Conservation (phyloP, 2,888 invertebrate genomes). For the Nematopogon swammerdamellus region DNA sequence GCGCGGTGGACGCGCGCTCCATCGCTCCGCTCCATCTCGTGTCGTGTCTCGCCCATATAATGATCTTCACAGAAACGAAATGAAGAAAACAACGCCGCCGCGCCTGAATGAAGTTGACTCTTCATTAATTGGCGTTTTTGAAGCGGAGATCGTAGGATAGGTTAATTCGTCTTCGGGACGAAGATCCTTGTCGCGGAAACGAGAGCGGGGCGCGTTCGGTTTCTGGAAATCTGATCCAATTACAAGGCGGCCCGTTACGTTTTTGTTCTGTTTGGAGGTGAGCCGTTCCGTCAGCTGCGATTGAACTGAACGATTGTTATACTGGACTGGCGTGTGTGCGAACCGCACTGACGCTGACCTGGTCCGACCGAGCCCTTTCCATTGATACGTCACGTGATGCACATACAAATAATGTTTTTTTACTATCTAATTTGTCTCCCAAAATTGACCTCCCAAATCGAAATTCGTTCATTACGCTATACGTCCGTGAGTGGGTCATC, state of each 20-base stretch:
- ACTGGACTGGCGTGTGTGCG: neutral
- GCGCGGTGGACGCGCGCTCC: conserved; percentile 46
- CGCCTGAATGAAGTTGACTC: conserved; percentile 53
- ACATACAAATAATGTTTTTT: too few relatives aligned
- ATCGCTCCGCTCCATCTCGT: conserved; percentile 32
- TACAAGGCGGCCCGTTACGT: conserved; percentile 50
- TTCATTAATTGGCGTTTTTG: conserved; percentile 57
- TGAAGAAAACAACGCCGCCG: too few relatives aligned
- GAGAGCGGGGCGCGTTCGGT: conserved; percentile 51
- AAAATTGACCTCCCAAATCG: too few relatives aligned
- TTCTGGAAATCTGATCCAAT: conserved; percentile 59
- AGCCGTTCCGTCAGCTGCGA: conserved; percentile 18
- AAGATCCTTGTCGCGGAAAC: conserved; percentile 54
- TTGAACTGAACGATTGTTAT: neutral
- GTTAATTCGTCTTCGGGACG: conserved; percentile 52
- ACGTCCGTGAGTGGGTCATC: too few relatives aligned
- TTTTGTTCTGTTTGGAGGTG: conserved; percentile 50
- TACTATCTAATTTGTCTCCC: too few relatives aligned
- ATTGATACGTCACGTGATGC: too few relatives aligned
- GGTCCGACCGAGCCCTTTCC: too few relatives aligned
- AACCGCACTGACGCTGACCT: too few relatives aligned
- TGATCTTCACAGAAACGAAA: conserved; percentile 41
- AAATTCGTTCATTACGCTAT: too few relatives aligned
- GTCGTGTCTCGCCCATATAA: conserved; percentile 53
- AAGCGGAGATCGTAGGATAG: conserved; percentile 54